Percentiles rank a stretch among this genome's conserved stretches.
Evolutionary conservation across 2,113 vertebrate species (phyloP).

Genomic region (Trematomus loennbergii): DNA sequence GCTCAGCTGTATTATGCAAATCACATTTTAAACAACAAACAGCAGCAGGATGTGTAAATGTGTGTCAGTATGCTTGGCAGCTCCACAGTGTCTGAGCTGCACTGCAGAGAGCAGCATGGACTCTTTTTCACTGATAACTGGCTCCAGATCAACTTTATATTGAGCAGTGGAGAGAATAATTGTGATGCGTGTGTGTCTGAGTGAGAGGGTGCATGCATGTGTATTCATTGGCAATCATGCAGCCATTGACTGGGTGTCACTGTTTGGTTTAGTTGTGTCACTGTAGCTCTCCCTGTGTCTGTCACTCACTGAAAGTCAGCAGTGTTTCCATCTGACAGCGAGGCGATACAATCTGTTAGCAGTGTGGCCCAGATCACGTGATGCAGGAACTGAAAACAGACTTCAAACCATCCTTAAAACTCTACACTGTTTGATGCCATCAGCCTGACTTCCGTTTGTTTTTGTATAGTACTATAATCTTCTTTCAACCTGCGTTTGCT

Average conservation of each 20-base stretch:
- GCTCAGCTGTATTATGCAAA: conserved; percentile 3
- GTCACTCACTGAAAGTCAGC: conserved; percentile 29
- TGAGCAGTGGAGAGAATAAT: conserved; percentile 69
- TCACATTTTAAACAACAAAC: conserved; percentile 4
- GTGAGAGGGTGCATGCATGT: conserved; percentile 2
- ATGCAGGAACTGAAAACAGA: conserved; percentile 26
- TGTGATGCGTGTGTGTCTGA: conserved; percentile 12
- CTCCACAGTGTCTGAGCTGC: conserved; percentile 37
- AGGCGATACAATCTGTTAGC: conserved; percentile 53
- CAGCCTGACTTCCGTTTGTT: not conserved
- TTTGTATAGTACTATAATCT: not conserved
- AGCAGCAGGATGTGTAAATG: conserved; percentile 33
- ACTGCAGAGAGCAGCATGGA: conserved; percentile 32
- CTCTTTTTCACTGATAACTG: conserved; percentile 41
- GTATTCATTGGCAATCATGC: conserved; percentile 35
- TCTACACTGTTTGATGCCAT: not conserved
- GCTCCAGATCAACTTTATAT: conserved; percentile 67
- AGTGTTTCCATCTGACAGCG: conserved; percentile 18
- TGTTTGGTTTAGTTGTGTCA: conserved; percentile 23
- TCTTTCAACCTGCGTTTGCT: not conserved
- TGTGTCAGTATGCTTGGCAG: conserved; percentile 61
- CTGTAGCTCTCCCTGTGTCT: conserved; percentile 18
- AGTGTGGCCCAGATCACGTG: conserved; percentile 53
- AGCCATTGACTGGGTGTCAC: conserved; percentile 61
- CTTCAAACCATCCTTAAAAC: not conserved